These are phyloP conservation scores for Noctilio leporinus DNA, from an alignment of 2,113 vertebrate species.

Conservation along the genomic window DNA sequence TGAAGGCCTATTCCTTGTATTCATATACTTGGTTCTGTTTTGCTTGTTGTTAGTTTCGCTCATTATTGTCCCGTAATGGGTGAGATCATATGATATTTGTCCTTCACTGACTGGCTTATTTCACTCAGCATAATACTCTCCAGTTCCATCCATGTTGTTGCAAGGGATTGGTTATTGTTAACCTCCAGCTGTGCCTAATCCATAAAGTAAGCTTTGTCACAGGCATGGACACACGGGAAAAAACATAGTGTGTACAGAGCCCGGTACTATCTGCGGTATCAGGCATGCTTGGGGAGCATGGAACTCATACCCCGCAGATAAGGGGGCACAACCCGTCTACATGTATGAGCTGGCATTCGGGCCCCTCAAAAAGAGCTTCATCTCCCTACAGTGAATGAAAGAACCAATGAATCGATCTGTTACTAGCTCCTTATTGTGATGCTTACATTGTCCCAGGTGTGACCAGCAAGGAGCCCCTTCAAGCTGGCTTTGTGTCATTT, in stretches of 20 bases:
- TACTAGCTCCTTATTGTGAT: neutral
- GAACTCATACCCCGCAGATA: neutral
- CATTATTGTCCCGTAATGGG: too few species aligned
- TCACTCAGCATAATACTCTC: too few species aligned
- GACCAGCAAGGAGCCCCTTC: neutral
- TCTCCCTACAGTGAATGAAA: neutral
- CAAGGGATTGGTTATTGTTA: accelerated
- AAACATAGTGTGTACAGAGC: accelerated
- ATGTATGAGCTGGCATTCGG: too few species aligned
- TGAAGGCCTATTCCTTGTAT: too few species aligned
- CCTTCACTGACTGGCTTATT: too few species aligned
- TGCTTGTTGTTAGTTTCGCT: too few species aligned
- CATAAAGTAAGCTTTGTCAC: accelerated
- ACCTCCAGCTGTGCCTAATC: accelerated
- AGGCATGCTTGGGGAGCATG: neutral
- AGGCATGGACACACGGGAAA: accelerated
- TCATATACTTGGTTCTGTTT: too few species aligned
- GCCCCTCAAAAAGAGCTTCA: accelerated
- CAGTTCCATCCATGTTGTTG: too few species aligned
- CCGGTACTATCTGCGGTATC: accelerated
- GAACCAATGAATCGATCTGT: too few species aligned
- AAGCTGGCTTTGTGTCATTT: neutral
- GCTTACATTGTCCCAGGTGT: accelerated
- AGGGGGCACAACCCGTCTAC: neutral
- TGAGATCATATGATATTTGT: too few species aligned